Conservation (phyloP, 2,797 vertebrate species). For the Cryptoprocta ferox region DNA sequence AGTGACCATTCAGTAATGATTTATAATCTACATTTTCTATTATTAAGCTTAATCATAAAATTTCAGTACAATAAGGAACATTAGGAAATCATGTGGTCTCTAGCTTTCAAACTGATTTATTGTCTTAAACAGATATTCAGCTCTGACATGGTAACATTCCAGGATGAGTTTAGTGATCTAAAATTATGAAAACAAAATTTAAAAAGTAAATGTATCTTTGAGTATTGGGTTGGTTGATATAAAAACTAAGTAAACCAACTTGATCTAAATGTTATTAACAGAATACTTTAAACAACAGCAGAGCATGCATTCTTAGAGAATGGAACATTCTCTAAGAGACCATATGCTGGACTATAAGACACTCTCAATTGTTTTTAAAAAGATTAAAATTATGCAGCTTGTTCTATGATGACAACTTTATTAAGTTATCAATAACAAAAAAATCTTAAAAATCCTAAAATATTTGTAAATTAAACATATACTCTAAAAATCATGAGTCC, state of each 20-base stretch:
- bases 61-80: background rate
- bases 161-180: background rate
- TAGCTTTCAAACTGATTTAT: background rate
- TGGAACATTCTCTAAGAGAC: background rate
- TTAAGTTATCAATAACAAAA: conserved; percentile 21
- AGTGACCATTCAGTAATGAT: background rate
- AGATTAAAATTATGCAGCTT: conserved; percentile 1
- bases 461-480: conserved; percentile 6
- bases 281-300: background rate
- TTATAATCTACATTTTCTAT: conserved; percentile 11
- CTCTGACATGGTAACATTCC: background rate
- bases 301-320: background rate
- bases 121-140: background rate
- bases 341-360: background rate
- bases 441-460: background rate
- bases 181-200: conserved; percentile 32
- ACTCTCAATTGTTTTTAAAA: conserved; percentile 32
- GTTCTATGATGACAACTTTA: background rate
- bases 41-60: conserved; percentile 15
- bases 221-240: background rate
- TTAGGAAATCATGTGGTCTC: background rate
- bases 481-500: background rate
- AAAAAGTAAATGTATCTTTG: conserved; percentile 38
- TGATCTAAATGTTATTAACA: background rate
- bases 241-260: background rate